Base-by-base conservation (phyloP, 2,797 vertebrate species). In the Xiphorhynchus erythropygius region DNA sequence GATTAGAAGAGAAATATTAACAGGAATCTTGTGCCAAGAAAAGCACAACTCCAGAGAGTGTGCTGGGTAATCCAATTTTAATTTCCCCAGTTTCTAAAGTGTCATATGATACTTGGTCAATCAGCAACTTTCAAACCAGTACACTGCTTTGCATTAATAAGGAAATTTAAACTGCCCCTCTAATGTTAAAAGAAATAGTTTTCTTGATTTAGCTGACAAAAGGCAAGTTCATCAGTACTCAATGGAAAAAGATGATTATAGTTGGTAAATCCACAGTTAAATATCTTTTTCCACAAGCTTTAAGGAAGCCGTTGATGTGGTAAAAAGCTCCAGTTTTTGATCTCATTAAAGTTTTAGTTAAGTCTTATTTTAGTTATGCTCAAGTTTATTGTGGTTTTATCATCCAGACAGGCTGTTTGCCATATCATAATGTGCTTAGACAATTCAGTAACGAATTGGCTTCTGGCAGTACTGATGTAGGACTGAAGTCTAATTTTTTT, bases 1-100 rank as follows among this genome's bases (percentile, higher is more conserved):
- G 60, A 89, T 90, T 92, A 69, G 46, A 62, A 89, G 18, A 69
- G 28, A 95, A 95, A 86, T 89, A 94, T 95, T 94, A 92, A 76
- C 78, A 80, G 25, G 41, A 84, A 68, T 37, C 32, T 79, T 44
- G 32, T 87, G 59, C 52, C 78, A 84, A 84, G 64, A 84, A 91
- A 90, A 92, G 39, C 49, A 90, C 37, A 60, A 35, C 46, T 93
- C 52, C 57, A 47, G 46, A 71, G 39, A 62, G 13, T 42, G 30
- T 77, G 24, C 52, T 60, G 60, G 39, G 47, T 86, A 96, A 91
- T 94, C 69, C 69, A 84, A 1, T 87, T 94, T 96, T 95, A 85
- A 96, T 96, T 94, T 95, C 79, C 74, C 41, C 57, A 57, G 57
- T 83, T 95, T 92, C 78, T 57, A 65, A 69, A 9, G 6, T 74